Conservation (phyloP, 2,888 invertebrate genomes). For the Parnassius smintheus region DNA sequence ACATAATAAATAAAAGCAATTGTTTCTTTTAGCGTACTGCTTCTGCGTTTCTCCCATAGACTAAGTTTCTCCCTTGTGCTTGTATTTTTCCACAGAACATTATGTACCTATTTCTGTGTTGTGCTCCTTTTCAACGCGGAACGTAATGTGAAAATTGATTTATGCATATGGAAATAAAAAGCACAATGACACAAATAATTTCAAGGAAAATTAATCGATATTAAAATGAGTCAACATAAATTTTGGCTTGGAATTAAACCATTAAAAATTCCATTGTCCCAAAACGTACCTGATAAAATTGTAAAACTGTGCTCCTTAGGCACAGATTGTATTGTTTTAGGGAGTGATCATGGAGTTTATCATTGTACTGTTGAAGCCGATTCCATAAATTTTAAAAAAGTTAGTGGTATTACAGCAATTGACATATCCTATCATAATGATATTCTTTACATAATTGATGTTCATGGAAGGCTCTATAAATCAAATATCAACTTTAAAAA, state of each 20-base stretch:
- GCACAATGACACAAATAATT: conserved; percentile 32
- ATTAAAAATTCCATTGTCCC: conserved; percentile 53
- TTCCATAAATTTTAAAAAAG: conserved; percentile 66
- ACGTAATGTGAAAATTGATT: no score
- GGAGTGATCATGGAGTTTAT: conserved; percentile 73
- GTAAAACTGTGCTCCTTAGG: conserved; percentile 67
- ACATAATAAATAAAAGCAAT: no score
- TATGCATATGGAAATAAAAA: not conserved
- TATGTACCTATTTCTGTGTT: no score
- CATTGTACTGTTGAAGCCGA: conserved; percentile 63
- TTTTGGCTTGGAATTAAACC: conserved; percentile 72
- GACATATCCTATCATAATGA: conserved; percentile 84
- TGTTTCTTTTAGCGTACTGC: no score
- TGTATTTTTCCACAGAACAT: no score
- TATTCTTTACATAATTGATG: conserved; percentile 82
- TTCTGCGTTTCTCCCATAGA: no score
- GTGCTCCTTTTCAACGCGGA: no score
- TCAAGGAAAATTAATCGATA: conserved; percentile 22
- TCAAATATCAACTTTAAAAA: conserved; percentile 77
- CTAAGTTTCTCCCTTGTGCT: no score
- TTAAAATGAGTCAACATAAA: conserved; percentile 70
- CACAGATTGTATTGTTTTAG: conserved; percentile 65
- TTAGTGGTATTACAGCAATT: conserved; percentile 77
- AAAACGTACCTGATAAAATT: conserved; percentile 72
- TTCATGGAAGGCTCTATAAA: conserved; percentile 82